Percentiles rank a stretch among this genome's conserved stretches.
Conservation (phyloP, 2,113 vertebrate species). For the Nansenia antarctica region DNA sequence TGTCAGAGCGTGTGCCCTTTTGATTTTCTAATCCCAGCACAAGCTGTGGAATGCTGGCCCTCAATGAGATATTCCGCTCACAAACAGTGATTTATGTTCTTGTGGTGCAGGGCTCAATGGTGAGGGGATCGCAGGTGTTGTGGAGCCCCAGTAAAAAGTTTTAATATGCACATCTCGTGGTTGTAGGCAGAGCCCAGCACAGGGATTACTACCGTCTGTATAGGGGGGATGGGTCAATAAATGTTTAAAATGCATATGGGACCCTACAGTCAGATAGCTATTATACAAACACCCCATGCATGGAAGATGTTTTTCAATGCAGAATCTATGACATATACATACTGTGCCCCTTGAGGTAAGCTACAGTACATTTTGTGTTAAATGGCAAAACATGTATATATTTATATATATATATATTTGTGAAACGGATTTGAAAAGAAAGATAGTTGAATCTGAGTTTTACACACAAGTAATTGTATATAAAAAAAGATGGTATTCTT, state of each 20-base stretch:
- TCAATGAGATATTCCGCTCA: slow-evolving; percentile 72
- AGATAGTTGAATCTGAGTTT: neutral
- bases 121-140: slow-evolving; percentile 68
- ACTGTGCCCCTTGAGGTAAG: neutral
- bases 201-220: slow-evolving; percentile 54
- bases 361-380: neutral
- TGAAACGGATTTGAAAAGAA: no score
- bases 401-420: neutral
- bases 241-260: slow-evolving; percentile 69
- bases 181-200: slow-evolving; percentile 43
- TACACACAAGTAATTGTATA: neutral
- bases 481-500: neutral
- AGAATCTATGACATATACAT: neutral
- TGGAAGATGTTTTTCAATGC: slow-evolving; percentile 1
- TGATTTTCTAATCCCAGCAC: slow-evolving; percentile 71
- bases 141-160: slow-evolving; percentile 64
- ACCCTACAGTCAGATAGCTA: slow-evolving; percentile 41
- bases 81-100: slow-evolving; percentile 76
- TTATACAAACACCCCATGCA: slow-evolving; percentile 41
- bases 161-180: slow-evolving; percentile 75
- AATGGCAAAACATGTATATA: neutral
- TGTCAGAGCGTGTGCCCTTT: slow-evolving; percentile 66
- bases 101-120: slow-evolving; percentile 54
- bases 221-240: slow-evolving; percentile 63
- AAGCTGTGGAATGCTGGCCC: slow-evolving; percentile 50